A percentile compares a stretch with the other conserved stretches of the same genome.
These are phyloP conservation scores for Dicentrarchus labrax DNA, from an alignment of 2,113 vertebrate genomes.

Conservation along the genomic window DNA sequence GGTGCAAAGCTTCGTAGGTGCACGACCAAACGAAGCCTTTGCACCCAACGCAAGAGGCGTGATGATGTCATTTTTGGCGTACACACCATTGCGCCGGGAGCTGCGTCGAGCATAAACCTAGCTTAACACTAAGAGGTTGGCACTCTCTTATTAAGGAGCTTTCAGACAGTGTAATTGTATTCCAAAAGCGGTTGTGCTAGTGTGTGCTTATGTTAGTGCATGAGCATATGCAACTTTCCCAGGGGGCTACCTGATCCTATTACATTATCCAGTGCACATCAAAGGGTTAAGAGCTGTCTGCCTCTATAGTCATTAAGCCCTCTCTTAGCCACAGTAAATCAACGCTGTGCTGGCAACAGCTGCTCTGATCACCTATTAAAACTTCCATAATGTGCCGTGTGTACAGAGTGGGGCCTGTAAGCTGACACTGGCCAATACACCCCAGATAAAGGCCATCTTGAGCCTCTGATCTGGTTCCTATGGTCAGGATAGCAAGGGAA, in stretches of 20 bases:
- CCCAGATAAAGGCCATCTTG: constrained; percentile 66
- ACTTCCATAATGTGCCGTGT: constrained; percentile 74
- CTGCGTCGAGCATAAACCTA: too few relatives aligned
- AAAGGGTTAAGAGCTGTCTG: constrained; percentile 84
- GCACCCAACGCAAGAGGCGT: too few relatives aligned
- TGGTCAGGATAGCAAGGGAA: constrained; percentile 49
- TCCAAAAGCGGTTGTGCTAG: constrained; percentile 53
- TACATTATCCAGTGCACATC: constrained; percentile 79
- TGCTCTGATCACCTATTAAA: constrained; percentile 83
- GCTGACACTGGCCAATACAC: constrained; percentile 71
- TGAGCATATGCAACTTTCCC: constrained; percentile 66
- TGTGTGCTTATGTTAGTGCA: constrained; percentile 62
- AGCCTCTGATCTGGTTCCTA: constrained; percentile 66
- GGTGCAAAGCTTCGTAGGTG: too few relatives aligned
- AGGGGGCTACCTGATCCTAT: constrained; percentile 76
- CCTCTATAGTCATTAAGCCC: constrained; percentile 82
- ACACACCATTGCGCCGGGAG: too few relatives aligned
- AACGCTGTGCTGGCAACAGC: constrained; percentile 77
- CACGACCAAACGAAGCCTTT: too few relatives aligned
- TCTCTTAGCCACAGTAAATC: constrained; percentile 82
- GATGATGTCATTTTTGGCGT: too few relatives aligned
- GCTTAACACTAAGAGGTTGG: constrained; percentile 16
- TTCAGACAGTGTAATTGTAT: constrained; percentile 72
- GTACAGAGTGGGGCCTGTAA: constrained; percentile 73
- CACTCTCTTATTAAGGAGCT: constrained; percentile 51